Evolutionary conservation across 2,797 vertebrate species (phyloP).

Genomic region (Lutjanus argentimaculatus): DNA sequence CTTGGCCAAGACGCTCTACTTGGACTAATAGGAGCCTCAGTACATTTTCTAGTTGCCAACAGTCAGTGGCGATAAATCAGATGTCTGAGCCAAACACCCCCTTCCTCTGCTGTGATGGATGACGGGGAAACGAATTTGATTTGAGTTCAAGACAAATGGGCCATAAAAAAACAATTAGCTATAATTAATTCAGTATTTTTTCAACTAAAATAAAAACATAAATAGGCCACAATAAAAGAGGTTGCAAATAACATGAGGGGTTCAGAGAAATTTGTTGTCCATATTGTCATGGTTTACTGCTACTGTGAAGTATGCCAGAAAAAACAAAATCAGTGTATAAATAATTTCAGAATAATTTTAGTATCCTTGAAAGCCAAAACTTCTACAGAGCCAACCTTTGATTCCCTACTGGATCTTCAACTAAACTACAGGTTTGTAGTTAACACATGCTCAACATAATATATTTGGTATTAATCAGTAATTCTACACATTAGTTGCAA

Average conservation of each 20-base stretch:
- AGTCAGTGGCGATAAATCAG: constrained; percentile 54
- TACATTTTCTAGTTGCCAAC: constrained; percentile 45
- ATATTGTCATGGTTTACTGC: background rate
- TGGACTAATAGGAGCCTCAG: constrained; percentile 39
- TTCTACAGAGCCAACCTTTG: background rate
- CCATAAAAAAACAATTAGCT: constrained; percentile 45
- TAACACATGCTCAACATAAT: background rate
- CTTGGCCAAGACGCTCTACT: constrained; percentile 14
- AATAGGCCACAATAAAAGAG: constrained; percentile 9
- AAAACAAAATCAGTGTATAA: background rate
- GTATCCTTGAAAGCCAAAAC: background rate
- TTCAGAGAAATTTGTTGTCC: background rate
- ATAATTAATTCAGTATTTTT: constrained; percentile 51
- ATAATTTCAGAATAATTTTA: constrained; percentile 24
- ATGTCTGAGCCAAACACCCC: constrained; percentile 40
- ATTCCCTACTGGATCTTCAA: background rate
- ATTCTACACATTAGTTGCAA: background rate
- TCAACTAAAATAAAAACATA: constrained; percentile 24
- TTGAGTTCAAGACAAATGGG: constrained; percentile 30
- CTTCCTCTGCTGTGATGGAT: constrained; percentile 37
- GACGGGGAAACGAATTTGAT: constrained; percentile 13
- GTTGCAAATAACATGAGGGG: constrained; percentile 1
- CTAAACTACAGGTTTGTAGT: background rate
- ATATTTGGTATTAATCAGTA: background rate
- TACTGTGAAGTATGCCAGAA: constrained; percentile 13